Conservation (phyloP, 1,140 invertebrate species). For the Fopius arisanus region DNA sequence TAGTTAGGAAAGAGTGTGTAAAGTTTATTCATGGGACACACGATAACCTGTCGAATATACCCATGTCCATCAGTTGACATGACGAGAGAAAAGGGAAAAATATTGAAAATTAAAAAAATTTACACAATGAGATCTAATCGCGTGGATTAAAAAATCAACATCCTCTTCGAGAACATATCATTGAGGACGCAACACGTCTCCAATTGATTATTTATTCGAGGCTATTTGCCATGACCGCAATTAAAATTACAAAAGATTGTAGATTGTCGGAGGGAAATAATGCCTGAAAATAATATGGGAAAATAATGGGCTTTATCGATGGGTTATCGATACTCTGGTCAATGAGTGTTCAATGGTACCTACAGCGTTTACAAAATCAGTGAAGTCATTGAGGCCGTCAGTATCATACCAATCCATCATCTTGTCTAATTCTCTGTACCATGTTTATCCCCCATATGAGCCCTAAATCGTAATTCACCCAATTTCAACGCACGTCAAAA, state of each 20-base stretch:
- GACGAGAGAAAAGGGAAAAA: background rate
- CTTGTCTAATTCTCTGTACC: background rate
- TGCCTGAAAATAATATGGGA: background rate
- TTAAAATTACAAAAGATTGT: constrained; percentile 27
- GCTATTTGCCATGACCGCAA: constrained; percentile 29
- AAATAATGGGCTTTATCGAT: constrained; percentile 15
- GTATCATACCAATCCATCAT: background rate
- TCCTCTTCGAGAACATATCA: background rate
- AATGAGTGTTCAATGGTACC: background rate
- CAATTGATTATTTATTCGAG: constrained; percentile 18
- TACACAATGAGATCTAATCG: background rate
- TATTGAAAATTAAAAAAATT: background rate
- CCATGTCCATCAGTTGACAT: background rate
- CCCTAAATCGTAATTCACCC: background rate
- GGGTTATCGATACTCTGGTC: constrained; percentile 23
- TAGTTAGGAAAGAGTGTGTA: background rate
- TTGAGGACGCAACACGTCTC: background rate
- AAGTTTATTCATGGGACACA: background rate
- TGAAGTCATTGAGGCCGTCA: constrained; percentile 18
- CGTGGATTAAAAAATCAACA: background rate
- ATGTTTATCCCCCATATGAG: background rate
- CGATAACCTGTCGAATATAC: background rate
- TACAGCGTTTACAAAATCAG: background rate
- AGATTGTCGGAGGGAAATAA: background rate
- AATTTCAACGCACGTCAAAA: background rate